Evolutionary conservation across 2,113 vertebrate genomes (phyloP), one percentile per base, ranked within the genome.

Genomic region (Rhinichthys klamathensis): DNA sequence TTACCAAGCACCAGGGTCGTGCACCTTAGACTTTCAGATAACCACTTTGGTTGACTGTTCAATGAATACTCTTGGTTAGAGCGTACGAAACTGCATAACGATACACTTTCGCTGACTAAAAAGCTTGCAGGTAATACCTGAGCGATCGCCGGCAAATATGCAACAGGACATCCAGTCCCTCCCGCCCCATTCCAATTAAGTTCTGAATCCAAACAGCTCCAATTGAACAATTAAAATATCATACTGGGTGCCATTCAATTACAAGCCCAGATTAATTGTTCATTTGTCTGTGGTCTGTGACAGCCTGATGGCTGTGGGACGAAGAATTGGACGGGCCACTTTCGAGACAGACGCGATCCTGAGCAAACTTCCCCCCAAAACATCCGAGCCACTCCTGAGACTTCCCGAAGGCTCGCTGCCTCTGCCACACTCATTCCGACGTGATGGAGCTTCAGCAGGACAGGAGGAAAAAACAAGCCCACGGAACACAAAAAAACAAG

Each of bases 401-500:
- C 77, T 89, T 78, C 51, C 61, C 5, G 54, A 72, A 83, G 78
- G 70, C 73, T 84, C 11, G 54, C 58, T 25, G 67, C 54, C 78
- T 83, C 60, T 80, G 77, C 67, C 46, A 65, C 82, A 61, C 77
- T 87, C 84, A 81, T 85, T 88, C n/a, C 65, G 41, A 44, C 79
- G 44, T 35, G 84, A 82, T 46, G 74, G 41, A 60, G 84, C 77
- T 84, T 84, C 84, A 69, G 81, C 75, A 74, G 70, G 63, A 76
- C 35, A 70, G 70, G 86, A 89, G 86, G 82, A 79, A 85, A 65
- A 51, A 78, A 92, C 91, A 92, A 91, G 80, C 80, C 83, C 25
- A 81, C 83, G 77, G 87, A 82, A 69, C 38, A 88, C 60, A 82
- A 79, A 88, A 88, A 92, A 92, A 94, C 92, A 89, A 93, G 93